Evolutionary conservation across 2,888 invertebrate species (phyloP).

Genomic region (Monoplex corrugatus): DNA sequence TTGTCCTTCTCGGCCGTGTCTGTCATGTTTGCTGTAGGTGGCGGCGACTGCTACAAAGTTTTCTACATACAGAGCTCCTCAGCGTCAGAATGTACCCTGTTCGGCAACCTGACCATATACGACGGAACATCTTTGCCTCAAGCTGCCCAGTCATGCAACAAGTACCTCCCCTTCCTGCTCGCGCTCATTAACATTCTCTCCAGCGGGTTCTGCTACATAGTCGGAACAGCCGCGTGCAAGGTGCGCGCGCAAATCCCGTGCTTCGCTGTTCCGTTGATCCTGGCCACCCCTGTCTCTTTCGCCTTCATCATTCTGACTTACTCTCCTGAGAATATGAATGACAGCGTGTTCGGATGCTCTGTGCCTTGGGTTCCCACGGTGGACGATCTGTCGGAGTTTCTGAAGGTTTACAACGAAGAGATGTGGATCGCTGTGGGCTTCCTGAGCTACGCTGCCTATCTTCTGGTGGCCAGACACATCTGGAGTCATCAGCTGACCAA

Average conservation of each 20-base stretch:
- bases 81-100: constrained; percentile 53
- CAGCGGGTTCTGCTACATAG: constrained; percentile 66
- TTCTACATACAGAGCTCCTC: constrained; percentile 57
- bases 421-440: constrained; percentile 65
- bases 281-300: constrained; percentile 65
- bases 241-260: constrained; percentile 68
- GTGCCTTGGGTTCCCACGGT: constrained; percentile 92
- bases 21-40: constrained; percentile 59
- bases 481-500: constrained; percentile 70
- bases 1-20: constrained; percentile 63
- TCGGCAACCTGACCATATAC: constrained; percentile 52
- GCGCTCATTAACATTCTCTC: constrained; percentile 64
- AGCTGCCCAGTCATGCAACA: constrained; percentile 52
- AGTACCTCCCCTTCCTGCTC: constrained; percentile 63
- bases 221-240: constrained; percentile 68
- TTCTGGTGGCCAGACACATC: constrained; percentile 69
- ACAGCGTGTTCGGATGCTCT: constrained; percentile 57
- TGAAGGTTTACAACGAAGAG: constrained; percentile 47
- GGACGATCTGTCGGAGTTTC: constrained; percentile 84
- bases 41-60: constrained; percentile 56
- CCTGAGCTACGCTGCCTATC: constrained; percentile 63
- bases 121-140: constrained; percentile 34
- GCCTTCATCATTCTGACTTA: constrained; percentile 66
- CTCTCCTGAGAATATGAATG: constrained; percentile 12
- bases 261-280: constrained; percentile 65